phyloP scores from a whole-genome alignment of 2,888 invertebrate species.

The Cabera pusaria region DNA sequence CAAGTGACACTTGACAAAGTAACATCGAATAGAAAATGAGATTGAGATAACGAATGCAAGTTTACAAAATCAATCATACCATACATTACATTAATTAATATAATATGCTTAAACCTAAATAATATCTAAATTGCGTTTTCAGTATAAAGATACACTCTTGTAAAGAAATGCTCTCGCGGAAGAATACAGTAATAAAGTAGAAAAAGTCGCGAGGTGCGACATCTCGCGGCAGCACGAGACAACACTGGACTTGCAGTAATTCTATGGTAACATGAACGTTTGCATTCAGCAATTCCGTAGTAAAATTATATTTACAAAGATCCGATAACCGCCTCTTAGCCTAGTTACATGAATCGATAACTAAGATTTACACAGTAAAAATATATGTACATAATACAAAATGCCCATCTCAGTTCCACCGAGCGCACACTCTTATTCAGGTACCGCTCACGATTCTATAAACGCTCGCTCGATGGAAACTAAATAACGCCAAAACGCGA shows the following conservation, averaged over 20 bases:
- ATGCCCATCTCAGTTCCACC: slow-evolving; percentile 52
- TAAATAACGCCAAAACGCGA: slow-evolving; percentile 38
- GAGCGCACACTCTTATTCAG: slow-evolving; percentile 23
- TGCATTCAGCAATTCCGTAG: slow-evolving; percentile 49
- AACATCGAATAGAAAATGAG: slow-evolving; percentile 8
- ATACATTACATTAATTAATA: too few relatives aligned
- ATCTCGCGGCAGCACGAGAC: slow-evolving; percentile 23
- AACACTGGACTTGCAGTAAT: slow-evolving; percentile 47
- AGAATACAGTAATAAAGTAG: slow-evolving; percentile 27
- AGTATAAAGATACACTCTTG: slow-evolving; percentile 10
- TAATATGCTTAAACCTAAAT: slow-evolving; percentile 14
- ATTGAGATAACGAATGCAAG: slow-evolving; percentile 13
- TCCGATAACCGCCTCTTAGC: slow-evolving; percentile 55
- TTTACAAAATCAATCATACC: slow-evolving; percentile 12
- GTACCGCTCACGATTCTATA: slow-evolving; percentile 15
- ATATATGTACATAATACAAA: slow-evolving; percentile 52
- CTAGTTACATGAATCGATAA: slow-evolving; percentile 49
- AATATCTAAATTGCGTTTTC: slow-evolving; percentile 11
- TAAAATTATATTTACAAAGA: slow-evolving; percentile 75
- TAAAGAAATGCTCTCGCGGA: slow-evolving; percentile 25
- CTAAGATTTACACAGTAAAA: slow-evolving; percentile 48
- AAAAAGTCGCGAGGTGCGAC: slow-evolving; percentile 7
- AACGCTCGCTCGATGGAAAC: slow-evolving; percentile 16
- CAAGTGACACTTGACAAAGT: slow-evolving; percentile 6
- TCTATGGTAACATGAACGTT: slow-evolving; percentile 61